Conservation (phyloP, 2,888 invertebrate genomes). For the Colostygia pectinataria region DNA sequence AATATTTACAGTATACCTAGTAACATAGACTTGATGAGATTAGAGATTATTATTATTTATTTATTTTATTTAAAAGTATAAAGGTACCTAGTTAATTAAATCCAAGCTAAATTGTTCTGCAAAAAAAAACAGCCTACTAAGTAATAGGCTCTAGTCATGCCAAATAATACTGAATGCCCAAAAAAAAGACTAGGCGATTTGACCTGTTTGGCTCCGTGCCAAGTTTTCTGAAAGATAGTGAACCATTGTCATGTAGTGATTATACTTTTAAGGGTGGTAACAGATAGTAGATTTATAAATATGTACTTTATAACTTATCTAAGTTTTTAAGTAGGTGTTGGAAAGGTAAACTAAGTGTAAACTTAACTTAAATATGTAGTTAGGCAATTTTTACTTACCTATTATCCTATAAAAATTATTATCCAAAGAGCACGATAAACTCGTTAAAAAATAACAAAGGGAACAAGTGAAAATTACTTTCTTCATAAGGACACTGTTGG, state of each 20-base stretch:
- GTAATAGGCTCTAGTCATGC: background rate
- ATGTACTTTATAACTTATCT: too few relatives aligned
- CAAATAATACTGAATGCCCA: conserved; percentile 8
- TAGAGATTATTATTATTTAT: too few relatives aligned
- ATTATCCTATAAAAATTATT: conserved; percentile 74
- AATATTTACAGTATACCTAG: background rate
- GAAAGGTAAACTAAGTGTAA: too few relatives aligned
- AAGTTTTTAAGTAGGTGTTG: too few relatives aligned
- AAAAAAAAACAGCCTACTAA: too few relatives aligned
- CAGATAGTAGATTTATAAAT: background rate
- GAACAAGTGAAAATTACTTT: conserved; percentile 55
- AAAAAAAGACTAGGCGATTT: conserved; percentile 11
- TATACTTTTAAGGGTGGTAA: conserved; percentile 4
- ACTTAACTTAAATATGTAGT: too few relatives aligned
- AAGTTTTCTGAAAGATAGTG: conserved; percentile 13
- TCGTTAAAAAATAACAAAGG: conserved; percentile 53
- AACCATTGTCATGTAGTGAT: conserved; percentile 6
- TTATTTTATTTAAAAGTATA: too few relatives aligned
- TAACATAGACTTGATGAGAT: too few relatives aligned
- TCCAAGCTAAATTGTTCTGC: too few relatives aligned
- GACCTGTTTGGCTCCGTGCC: conserved; percentile 17
- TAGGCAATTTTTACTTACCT: conserved; percentile 46
- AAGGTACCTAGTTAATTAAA: too few relatives aligned
- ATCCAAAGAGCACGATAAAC: conserved; percentile 60
- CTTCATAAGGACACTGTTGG: conserved; percentile 70